These are phyloP conservation scores for Ctena decussata DNA, from an alignment of 2,888 invertebrate genomes.

Conservation along the genomic window DNA sequence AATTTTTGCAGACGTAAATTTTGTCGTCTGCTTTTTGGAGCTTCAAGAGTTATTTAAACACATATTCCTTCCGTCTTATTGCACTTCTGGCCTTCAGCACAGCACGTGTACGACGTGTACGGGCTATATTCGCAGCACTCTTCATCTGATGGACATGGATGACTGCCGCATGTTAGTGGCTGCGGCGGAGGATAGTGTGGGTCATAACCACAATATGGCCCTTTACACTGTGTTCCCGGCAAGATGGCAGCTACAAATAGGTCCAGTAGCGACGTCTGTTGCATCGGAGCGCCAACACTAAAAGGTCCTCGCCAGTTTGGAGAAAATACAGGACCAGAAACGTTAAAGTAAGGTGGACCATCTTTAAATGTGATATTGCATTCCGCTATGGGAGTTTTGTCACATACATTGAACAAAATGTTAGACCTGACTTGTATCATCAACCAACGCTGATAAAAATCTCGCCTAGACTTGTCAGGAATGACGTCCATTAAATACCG, in stretches of 20 bases:
- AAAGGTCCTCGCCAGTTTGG: constrained; percentile 73
- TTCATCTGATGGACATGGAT: constrained; percentile 70
- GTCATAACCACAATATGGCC: constrained; percentile 67
- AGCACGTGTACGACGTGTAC: constrained; percentile 74
- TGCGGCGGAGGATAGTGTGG: constrained; percentile 69
- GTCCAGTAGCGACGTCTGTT: constrained; percentile 70
- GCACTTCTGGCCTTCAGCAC: constrained; percentile 68
- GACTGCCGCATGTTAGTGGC: constrained; percentile 69
- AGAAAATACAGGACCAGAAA: constrained; percentile 73
- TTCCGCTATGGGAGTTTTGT: constrained; percentile 59
- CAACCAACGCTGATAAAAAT: constrained; percentile 66
- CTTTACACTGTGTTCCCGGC: constrained; percentile 64
- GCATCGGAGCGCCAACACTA: constrained; percentile 70
- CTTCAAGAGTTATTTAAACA: no score
- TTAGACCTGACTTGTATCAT: constrained; percentile 61
- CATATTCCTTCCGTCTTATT: constrained; percentile 62
- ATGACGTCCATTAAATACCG: constrained; percentile 69
- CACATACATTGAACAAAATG: constrained; percentile 66
- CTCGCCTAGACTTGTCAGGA: constrained; percentile 32
- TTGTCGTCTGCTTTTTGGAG: no score
- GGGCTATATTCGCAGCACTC: constrained; percentile 75
- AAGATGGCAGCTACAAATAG: constrained; percentile 69
- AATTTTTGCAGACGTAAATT: no score
- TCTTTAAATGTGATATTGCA: constrained; percentile 74
- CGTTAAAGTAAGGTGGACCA: constrained; percentile 70